These are phyloP conservation scores for Sebastes schlegelii DNA, from an alignment of 2,113 vertebrate species.

Conservation along the genomic window DNA sequence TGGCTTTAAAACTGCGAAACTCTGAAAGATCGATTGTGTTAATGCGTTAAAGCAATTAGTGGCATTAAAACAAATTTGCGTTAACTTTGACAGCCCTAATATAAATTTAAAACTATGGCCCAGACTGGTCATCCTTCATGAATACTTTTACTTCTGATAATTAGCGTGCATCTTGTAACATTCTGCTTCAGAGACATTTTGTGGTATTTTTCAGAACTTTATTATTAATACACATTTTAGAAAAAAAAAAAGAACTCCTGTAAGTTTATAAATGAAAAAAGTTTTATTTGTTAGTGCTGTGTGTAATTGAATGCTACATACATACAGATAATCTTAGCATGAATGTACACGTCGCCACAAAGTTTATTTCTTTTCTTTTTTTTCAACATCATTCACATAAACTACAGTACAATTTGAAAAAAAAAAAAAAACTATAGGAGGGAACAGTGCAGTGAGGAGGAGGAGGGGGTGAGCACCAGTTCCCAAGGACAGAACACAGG, in stretches of 20 bases:
- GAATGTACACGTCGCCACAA: slow-evolving; percentile 83
- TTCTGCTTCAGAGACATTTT: neutral
- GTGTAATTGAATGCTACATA: slow-evolving; percentile 87
- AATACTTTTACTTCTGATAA: neutral
- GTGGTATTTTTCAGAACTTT: neutral
- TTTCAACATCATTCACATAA: slow-evolving; percentile 80
- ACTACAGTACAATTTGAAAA: slow-evolving; percentile 78
- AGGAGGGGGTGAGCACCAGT: slow-evolving; percentile 43
- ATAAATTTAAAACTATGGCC: no score
- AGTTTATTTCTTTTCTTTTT: slow-evolving; percentile 67
- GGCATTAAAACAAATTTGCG: no score
- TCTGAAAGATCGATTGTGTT: no score
- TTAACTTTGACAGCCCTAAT: no score
- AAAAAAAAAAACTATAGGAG: slow-evolving; percentile 59
- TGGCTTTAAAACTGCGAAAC: no score
- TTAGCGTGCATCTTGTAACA: neutral
- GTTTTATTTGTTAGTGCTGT: slow-evolving; percentile 87
- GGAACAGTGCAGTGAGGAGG: slow-evolving; percentile 50
- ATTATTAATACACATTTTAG: neutral
- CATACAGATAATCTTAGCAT: slow-evolving; percentile 82
- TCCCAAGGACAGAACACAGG: slow-evolving; percentile 77
- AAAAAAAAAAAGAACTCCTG: neutral
- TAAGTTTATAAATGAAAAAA: slow-evolving; percentile 79
- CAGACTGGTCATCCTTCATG: neutral
- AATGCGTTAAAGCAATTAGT: no score